A percentile compares a stretch with the other conserved stretches of the same genome.
These are phyloP conservation scores for Gymnogyps californianus DNA, from an alignment of 2,113 vertebrate species.

Conservation along the genomic window DNA sequence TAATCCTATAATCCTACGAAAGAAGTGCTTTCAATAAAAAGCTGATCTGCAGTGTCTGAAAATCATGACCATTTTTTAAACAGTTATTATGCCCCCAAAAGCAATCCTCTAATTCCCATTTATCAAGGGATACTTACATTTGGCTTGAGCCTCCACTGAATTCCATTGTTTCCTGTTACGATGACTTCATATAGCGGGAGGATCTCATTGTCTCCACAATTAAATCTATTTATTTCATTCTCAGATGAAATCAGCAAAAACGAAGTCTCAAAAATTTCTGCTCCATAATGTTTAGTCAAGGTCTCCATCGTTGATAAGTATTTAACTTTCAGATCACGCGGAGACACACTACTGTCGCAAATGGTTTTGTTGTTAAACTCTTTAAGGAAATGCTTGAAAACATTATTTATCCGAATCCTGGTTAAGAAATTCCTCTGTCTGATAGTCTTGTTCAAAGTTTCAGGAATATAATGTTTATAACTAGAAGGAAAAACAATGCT, in stretches of 20 bases:
- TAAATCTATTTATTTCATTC: conserved; percentile 72
- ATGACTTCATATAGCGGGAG: conserved; percentile 78
- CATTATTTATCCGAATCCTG: conserved; percentile 92
- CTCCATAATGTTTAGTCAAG: conserved; percentile 84
- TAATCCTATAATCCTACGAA: neutral
- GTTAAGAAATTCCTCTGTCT: conserved; percentile 93
- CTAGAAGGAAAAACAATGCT: conserved; percentile 58
- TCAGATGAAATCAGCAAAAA: conserved; percentile 81
- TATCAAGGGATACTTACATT: conserved; percentile 59
- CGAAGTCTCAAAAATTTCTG: conserved; percentile 81
- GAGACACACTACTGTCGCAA: conserved; percentile 85
- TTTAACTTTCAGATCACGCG: conserved; percentile 93
- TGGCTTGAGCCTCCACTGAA: conserved; percentile 88
- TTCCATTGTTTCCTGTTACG: conserved; percentile 87
- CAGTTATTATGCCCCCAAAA: rapidly evolving
- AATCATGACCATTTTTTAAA: neutral
- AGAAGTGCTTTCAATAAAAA: neutral
- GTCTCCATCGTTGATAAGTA: conserved; percentile 95
- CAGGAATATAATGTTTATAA: conserved; percentile 93
- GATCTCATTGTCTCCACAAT: conserved; percentile 20
- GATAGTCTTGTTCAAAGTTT: conserved; percentile 87
- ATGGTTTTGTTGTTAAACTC: conserved; percentile 95
- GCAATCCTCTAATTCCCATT: neutral
- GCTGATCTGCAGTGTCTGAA: neutral
- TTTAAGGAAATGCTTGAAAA: conserved; percentile 95